Percentiles rank a stretch among this genome's conserved stretches.
Conservation (phyloP, 2,888 invertebrate genomes). For the Latheticus oryzae region DNA sequence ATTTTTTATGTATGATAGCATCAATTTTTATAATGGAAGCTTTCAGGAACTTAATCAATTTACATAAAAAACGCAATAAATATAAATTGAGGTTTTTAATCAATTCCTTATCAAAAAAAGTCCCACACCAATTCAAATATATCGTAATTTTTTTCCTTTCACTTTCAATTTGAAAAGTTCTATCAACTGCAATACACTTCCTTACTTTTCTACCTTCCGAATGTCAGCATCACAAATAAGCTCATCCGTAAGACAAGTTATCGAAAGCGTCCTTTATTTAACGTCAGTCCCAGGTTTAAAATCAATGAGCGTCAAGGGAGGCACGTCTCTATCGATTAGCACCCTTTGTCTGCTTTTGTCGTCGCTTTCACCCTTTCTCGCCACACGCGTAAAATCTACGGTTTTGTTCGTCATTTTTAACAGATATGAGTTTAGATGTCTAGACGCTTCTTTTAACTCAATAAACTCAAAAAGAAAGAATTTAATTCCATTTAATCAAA, state of each 20-base stretch:
- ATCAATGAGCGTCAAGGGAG: conserved; percentile 40
- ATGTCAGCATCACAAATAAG: conserved; percentile 28
- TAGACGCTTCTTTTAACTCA: conserved; percentile 11
- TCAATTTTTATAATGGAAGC: too few relatives aligned
- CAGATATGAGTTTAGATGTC: conserved; percentile 16
- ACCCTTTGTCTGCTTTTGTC: conserved; percentile 48
- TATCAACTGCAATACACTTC: not conserved
- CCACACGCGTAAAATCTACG: conserved; percentile 26
- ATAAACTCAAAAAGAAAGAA: conserved; percentile 3
- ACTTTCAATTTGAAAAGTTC: too few relatives aligned
- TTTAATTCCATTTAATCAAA: conserved; percentile 11
- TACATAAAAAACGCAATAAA: too few relatives aligned
- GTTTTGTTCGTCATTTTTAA: conserved; percentile 20
- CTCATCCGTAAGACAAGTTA: conserved; percentile 29
- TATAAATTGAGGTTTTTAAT: too few relatives aligned
- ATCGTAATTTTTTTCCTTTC: too few relatives aligned
- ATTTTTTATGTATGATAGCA: too few relatives aligned
- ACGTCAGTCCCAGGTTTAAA: conserved; percentile 40
- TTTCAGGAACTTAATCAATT: too few relatives aligned
- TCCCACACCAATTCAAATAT: too few relatives aligned
- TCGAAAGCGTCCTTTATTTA: conserved; percentile 24
- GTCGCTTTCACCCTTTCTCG: conserved; percentile 34
- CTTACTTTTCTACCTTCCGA: not conserved
- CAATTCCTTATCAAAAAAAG: too few relatives aligned
- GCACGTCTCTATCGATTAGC: conserved; percentile 52